Evolutionary conservation across 92 coral and sea anemone species (phyloP), one percentile per base, ranked within the genome.

Genomic region (Paramuricea clavata): DNA sequence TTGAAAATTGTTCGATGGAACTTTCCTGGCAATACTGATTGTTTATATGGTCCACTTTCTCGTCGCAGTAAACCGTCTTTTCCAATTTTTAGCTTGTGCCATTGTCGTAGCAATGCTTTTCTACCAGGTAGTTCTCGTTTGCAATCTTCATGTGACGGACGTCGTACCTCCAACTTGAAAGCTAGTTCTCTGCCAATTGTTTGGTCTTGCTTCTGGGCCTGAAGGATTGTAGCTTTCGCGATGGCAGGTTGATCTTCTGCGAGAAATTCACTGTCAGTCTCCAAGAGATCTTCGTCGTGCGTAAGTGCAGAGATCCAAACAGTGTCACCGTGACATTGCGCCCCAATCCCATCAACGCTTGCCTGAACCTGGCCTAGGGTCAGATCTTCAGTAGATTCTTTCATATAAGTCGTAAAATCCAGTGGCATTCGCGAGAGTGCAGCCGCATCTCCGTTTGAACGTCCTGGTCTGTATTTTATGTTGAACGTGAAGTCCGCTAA

Each of bases 401-500:
- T 47, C 83, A 83, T 88, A 36, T 43, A 61, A 17, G 75, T 44
- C 19, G 68, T 74, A 22, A 82, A 69, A 62, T 65, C 62, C 67
- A 57, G 3, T n/a, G 85, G 91, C 74, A 83, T 69, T 44, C 91
- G 61, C 17, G 83, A 78, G 64, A 49, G 92, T 83, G 72, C 86
- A 83, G 12, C 88, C 81, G 21, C 92, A 28, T 69, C 90, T 65
- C 16, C 60, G 74, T 87, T 81, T 23, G 78, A 16, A 8, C 35
- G 75, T 17, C 91, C 93, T 0, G 92, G 89, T 59, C 87, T 56
- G 56, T 89, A 83, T 44, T 77, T 89, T 31, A 89, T 83, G 7
- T 83, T 69, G 49, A 89, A 89, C 44, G 73, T 70, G 52, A 89
- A 77, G 60, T 89, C 89, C 22, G 89, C 89, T 26, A 70, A 83